Percentiles rank a stretch among this genome's conserved stretches.
Evolutionary conservation across 2,888 invertebrate species (phyloP).

Genomic region (Lissocephala sabroskyi): DNA sequence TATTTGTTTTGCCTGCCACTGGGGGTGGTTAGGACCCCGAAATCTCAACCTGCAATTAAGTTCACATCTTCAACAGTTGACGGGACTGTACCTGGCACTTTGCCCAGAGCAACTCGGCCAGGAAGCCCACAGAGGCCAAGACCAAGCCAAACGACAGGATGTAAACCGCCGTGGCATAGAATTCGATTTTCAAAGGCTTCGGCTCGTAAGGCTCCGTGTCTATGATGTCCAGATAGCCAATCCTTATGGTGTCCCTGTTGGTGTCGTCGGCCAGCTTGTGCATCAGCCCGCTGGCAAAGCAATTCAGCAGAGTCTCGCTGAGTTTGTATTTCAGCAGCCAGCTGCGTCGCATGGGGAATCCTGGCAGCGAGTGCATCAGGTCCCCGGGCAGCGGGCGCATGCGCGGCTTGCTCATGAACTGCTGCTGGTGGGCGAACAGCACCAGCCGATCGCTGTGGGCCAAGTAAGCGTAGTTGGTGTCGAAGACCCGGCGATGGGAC

Average conservation of each 20-base stretch:
- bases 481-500: conserved; percentile 31
- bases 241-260: conserved; percentile 22
- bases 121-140: conserved; percentile 11
- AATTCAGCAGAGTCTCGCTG: conserved; percentile 35
- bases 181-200: conserved; percentile 28
- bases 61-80: too few species aligned
- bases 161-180: conserved; percentile 27
- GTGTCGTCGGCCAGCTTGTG: conserved; percentile 36
- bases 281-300: conserved; percentile 38
- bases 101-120: conserved; percentile 18
- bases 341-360: conserved; percentile 39
- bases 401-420: conserved; percentile 33
- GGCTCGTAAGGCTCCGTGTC: conserved; percentile 24
- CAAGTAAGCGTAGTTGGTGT: conserved; percentile 35
- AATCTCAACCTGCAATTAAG: too few species aligned
- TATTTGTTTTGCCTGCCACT: conserved; percentile 54
- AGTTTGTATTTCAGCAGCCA: conserved; percentile 40
- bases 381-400: conserved; percentile 31
- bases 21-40: too few species aligned
- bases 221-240: conserved; percentile 30
- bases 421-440: conserved; percentile 34
- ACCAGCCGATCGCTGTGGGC: conserved; percentile 29
- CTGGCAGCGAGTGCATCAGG: conserved; percentile 34
- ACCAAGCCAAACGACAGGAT: conserved; percentile 12
- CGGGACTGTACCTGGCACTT: too few species aligned